Evolutionary conservation across 2,888 invertebrate species (phyloP).

Genomic region (Melipona bicolor): DNA sequence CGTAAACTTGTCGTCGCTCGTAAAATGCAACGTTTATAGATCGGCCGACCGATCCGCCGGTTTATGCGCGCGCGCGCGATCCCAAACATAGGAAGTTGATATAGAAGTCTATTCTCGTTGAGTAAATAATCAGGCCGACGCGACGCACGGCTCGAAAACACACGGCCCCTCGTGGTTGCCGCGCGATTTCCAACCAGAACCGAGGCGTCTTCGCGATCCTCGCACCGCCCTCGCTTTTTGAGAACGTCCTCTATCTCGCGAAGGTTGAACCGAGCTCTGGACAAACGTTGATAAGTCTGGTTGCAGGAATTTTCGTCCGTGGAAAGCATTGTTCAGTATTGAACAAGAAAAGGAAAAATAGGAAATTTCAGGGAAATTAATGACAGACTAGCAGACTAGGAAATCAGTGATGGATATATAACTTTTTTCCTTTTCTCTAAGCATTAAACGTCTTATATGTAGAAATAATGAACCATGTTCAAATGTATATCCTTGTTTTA

Average conservation of each 20-base stretch:
- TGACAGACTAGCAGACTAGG: no score
- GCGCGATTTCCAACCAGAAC: conserved; percentile 19
- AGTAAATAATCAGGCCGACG: conserved; percentile 76
- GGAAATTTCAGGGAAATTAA: not conserved
- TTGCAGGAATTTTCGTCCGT: not conserved
- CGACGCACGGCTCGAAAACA: conserved; percentile 34
- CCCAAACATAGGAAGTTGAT: conserved; percentile 82
- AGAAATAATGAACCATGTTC: rapidly evolving
- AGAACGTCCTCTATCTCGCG: not conserved
- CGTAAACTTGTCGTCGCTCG: conserved; percentile 73
- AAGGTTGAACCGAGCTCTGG: not conserved
- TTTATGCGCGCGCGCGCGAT: conserved; percentile 60
- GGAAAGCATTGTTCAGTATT: not conserved
- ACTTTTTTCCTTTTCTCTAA: no score
- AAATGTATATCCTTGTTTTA: not conserved
- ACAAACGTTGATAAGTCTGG: not conserved
- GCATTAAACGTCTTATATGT: no score
- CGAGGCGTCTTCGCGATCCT: not conserved
- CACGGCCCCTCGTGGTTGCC: conserved; percentile 28
- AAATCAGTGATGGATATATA: no score
- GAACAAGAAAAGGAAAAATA: not conserved
- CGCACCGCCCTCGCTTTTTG: conserved; percentile 5
- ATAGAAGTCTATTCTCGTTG: conserved; percentile 81
- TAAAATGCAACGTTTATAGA: conserved; percentile 70
- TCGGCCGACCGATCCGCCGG: conserved; percentile 64